Percentiles rank a stretch among this genome's conserved stretches.
Evolutionary conservation across 2,888 invertebrate species (phyloP).

Genomic region (Dioctria linearis): DNA sequence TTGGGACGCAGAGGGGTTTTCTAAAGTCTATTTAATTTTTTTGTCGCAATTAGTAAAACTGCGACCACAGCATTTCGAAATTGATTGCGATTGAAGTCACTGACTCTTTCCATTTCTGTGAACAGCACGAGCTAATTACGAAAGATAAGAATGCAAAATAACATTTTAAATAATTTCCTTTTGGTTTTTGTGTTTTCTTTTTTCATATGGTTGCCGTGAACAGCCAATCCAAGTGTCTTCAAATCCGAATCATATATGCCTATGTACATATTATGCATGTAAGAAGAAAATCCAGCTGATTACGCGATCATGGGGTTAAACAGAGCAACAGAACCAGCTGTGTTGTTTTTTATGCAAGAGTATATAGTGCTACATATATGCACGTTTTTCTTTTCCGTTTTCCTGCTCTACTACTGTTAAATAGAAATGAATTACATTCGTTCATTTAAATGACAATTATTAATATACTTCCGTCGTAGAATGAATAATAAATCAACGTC

Average conservation of each 20-base stretch:
- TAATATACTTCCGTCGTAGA: too few species aligned
- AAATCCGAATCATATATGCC: too few species aligned
- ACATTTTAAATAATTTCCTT: not conserved
- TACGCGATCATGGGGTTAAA: constrained; percentile 1
- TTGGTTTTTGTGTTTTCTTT: too few species aligned
- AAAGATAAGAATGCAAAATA: constrained; percentile 1
- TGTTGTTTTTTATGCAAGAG: too few species aligned
- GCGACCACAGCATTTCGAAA: not conserved
- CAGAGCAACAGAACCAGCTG: not conserved
- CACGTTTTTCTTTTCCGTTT: not conserved
- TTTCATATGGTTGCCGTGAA: too few species aligned
- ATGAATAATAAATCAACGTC: not conserved
- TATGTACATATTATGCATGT: too few species aligned
- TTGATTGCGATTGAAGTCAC: not conserved
- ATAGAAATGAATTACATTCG: not conserved
- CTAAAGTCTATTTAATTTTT: too few species aligned
- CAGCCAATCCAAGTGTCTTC: too few species aligned
- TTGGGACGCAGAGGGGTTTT: too few species aligned
- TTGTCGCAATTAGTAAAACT: not conserved
- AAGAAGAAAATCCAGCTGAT: not conserved
- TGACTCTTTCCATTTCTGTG: not conserved
- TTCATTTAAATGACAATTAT: not conserved
- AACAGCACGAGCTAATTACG: not conserved
- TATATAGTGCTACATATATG: not conserved
- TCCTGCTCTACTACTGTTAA: not conserved